A percentile compares a stretch with the other conserved stretches of the same genome.
phyloP scores from a whole-genome alignment of 2,888 invertebrate species.

The Acrocera orbiculus region DNA sequence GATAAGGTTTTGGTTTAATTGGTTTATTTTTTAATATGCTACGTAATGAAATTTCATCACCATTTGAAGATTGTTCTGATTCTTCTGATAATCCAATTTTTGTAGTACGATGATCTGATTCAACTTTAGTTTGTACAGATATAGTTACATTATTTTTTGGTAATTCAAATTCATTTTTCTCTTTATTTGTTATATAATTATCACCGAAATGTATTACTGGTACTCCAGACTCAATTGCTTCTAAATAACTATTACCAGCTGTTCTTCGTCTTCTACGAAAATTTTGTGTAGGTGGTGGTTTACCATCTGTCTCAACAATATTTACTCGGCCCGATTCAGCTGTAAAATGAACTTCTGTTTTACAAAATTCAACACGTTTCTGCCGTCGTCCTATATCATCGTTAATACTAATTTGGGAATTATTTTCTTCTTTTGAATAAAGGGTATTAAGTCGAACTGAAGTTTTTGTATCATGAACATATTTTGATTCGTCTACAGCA shows the following conservation, averaged over 20 bases:
- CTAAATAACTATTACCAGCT: conserved; percentile 27
- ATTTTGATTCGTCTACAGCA: conserved; percentile 38
- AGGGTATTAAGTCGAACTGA: conserved; percentile 24
- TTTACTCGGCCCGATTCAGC: conserved; percentile 72
- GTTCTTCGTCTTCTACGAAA: conserved; percentile 50
- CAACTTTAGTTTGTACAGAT: conserved; percentile 17
- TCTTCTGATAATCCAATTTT: conserved; percentile 7
- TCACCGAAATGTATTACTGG: conserved; percentile 53
- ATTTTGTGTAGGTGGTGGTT: conserved; percentile 68
- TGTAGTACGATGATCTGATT: background rate
- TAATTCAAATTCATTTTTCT: conserved; percentile 3
- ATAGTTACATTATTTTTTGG: conserved; percentile 19
- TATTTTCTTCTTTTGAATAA: conserved; percentile 9
- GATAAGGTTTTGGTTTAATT: conserved; percentile 54
- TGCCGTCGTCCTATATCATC: conserved; percentile 37
- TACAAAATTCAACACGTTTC: conserved; percentile 64
- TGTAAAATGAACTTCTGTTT: conserved; percentile 75
- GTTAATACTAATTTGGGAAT: conserved; percentile 16
- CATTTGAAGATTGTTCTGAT: conserved; percentile 14
- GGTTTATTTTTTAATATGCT: conserved; percentile 60
- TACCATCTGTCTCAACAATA: conserved; percentile 73
- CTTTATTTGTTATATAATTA: conserved; percentile 17
- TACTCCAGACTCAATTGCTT: conserved; percentile 27
- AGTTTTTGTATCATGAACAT: conserved; percentile 25
- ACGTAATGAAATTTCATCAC: conserved; percentile 37